Evolutionary conservation across 2,113 vertebrate species (phyloP).

Genomic region (Pseudopipra pipra): DNA sequence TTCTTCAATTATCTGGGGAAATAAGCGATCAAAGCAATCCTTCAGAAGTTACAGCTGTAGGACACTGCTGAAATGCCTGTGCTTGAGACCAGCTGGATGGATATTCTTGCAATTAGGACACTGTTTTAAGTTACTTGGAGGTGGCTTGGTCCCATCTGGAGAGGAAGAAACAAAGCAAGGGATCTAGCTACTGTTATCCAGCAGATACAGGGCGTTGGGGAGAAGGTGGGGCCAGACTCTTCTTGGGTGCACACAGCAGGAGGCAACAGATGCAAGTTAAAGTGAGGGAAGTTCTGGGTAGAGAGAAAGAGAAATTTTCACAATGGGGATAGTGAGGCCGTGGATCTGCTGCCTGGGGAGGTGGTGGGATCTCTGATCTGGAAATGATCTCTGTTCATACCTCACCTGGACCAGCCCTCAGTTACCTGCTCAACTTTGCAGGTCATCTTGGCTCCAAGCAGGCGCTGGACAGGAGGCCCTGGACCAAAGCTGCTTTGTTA

Average conservation of each 20-base stretch:
- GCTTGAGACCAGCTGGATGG: background rate
- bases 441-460: background rate
- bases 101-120: background rate
- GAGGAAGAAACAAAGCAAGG: background rate
- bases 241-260: background rate
- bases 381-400: background rate
- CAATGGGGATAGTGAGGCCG: background rate
- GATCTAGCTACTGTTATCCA: background rate
- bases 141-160: background rate
- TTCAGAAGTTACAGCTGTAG: background rate
- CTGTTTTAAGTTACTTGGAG: background rate
- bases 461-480: background rate
- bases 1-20: background rate
- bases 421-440: background rate
- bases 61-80: background rate
- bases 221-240: background rate
- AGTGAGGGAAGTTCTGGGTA: background rate
- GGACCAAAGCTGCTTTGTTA: background rate
- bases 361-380: background rate
- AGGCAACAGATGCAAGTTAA: background rate
- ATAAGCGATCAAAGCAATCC: background rate
- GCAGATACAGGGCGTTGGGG: fast-evolving
- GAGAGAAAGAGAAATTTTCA: background rate
- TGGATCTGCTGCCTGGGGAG: background rate
- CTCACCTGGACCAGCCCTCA: background rate